Evolutionary conservation across 2,888 invertebrate genomes (phyloP), one percentile per base, ranked within the genome.

Genomic region (Tinea pellionella): DNA sequence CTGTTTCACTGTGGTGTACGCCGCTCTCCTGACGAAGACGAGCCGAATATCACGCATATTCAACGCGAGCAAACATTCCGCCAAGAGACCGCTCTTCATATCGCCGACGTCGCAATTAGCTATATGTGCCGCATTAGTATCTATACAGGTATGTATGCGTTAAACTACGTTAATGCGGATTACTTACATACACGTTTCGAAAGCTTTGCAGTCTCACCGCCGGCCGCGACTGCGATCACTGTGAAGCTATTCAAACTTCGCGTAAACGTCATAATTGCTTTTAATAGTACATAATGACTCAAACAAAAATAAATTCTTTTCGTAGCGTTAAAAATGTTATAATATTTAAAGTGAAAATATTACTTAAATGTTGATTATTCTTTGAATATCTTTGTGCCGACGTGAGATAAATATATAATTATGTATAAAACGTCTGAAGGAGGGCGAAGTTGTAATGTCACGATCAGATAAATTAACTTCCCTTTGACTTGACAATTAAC

Each of bases 1-100:
- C 77, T 96, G 97, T 73, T 99, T 99, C 87, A 96, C 98, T 0
- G 94, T 99, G 56, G 97, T 99, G 43, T 99, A 99, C 85, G 97
- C 97, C 0, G 97, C 99, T 0, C 89, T 99, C 29, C 89, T 99
- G 60, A 99, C 99, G 58, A 99, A 99, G 89, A 99, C 99, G 11
- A 99, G 98, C 85, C 89, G 99, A 60, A 99, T 99, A 64, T 94
- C 98, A 0, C 89, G 99, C 57, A 99, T 99, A 74, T 95, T 99
- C 83, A 96, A 97, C 75, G 97, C 98, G n/a, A 95, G 97, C 71
- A 97, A 97, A 75, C 94, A 95, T 70, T 95, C 97, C 18, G 98
- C 98, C 6, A 95, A 96, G 78, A 89, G 98, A 63, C 98, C 98
- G 0, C 93, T 95, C 58, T 96, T 98, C 76, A 97, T 98, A 71